These are phyloP conservation scores for Chouioia cunea DNA, from an alignment of 2,888 invertebrate species.

Conservation along the genomic window DNA sequence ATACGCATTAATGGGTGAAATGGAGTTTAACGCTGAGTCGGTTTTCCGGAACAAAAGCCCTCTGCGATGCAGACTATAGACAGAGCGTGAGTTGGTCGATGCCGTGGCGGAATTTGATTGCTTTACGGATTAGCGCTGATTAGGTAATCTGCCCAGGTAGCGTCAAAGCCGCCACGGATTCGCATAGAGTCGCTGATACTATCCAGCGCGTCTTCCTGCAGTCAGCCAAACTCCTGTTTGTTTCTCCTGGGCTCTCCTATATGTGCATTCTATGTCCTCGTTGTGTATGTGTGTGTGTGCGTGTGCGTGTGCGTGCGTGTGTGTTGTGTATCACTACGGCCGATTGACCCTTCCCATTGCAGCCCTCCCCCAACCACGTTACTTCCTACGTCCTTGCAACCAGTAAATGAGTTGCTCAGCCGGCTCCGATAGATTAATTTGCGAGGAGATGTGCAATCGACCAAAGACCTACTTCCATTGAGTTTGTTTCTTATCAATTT, in stretches of 20 bases:
- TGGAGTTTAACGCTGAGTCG: constrained; percentile 60
- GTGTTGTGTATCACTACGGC: too few relatives aligned
- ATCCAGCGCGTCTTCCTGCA: constrained; percentile 9
- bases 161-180: too few relatives aligned
- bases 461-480: background rate
- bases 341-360: constrained; percentile 8
- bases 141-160: constrained; percentile 62
- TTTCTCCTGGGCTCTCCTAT: constrained; percentile 18
- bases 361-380: background rate
- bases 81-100: constrained; percentile 7
- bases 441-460: too few relatives aligned
- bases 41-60: constrained; percentile 51
- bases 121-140: constrained; percentile 65
- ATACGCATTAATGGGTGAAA: constrained; percentile 65
- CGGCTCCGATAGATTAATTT: constrained; percentile 16
- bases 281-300: background rate
- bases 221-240: constrained; percentile 12
- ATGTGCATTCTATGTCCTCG: background rate
- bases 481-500: background rate
- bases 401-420: background rate
- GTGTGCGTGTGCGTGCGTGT: background rate
- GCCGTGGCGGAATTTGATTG: constrained; percentile 60
- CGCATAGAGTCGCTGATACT: too few relatives aligned
- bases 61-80: background rate
- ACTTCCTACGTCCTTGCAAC: background rate